Evolutionary conservation across 2,113 vertebrate species (phyloP).

Genomic region (Puffinus mauretanicus): DNA sequence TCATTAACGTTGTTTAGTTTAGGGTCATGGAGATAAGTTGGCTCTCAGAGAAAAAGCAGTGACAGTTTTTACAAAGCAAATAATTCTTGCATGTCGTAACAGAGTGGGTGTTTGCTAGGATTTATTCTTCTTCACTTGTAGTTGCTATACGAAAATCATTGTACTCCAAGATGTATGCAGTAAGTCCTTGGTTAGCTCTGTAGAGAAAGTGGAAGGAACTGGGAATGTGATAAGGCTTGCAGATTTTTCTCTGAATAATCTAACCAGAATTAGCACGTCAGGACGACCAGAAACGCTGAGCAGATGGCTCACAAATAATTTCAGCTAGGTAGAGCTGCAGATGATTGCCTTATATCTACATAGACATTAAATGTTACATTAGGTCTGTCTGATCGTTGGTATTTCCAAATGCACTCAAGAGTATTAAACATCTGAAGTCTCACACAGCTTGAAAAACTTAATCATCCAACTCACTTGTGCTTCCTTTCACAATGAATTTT

Average conservation of each 20-base stretch:
- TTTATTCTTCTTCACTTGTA: background rate
- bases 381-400: background rate
- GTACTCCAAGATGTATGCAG: fast-evolving
- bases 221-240: background rate
- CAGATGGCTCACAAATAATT: background rate
- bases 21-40: background rate
- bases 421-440: background rate
- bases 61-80: background rate
- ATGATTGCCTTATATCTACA: background rate
- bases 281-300: background rate
- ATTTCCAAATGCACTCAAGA: background rate
- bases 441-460: background rate
- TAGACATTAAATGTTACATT: background rate
- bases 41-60: background rate
- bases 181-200: background rate
- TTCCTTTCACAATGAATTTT: background rate
- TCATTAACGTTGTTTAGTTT: background rate
- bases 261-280: background rate
- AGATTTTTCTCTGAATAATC: background rate
- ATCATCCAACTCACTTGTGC: background rate
- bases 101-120: background rate
- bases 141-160: background rate
- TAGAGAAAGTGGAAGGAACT: background rate
- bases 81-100: background rate
- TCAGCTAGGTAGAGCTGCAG: background rate